These are phyloP conservation scores for Xanthorhoe spadicearia DNA, from an alignment of 2,888 invertebrate genomes.

Conservation along the genomic window DNA sequence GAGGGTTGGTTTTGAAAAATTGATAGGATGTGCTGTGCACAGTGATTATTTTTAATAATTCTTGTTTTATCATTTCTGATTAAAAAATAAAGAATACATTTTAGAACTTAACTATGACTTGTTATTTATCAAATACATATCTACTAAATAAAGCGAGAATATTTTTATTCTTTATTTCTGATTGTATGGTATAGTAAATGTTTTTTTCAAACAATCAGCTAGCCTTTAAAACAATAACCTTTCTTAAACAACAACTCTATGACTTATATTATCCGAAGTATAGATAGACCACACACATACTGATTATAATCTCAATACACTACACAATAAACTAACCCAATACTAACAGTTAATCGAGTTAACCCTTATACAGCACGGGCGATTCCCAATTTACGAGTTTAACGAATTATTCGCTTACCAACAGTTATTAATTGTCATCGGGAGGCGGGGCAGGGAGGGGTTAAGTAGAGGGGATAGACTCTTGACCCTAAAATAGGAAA, in stretches of 20 bases:
- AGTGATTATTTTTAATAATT: no score
- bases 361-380: slow-evolving; percentile 74
- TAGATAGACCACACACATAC: slow-evolving; percentile 35
- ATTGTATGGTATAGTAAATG: no score
- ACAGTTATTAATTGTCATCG: slow-evolving; percentile 64
- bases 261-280: not conserved
- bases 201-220: no score
- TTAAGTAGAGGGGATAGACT: slow-evolving; percentile 23
- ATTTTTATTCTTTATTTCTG: no score
- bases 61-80: no score
- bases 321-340: slow-evolving; percentile 66
- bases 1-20: no score
- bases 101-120: no score
- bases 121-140: no score
- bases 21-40: no score
- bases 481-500: slow-evolving; percentile 5
- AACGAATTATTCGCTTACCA: slow-evolving; percentile 72
- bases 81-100: no score
- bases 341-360: slow-evolving; percentile 68
- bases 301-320: slow-evolving; percentile 49
- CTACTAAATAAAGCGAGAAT: no score
- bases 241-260: not conserved
- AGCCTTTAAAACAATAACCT: not conserved
- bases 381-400: slow-evolving; percentile 66
- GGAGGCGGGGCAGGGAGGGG: slow-evolving; percentile 28